Evolutionary conservation across 2,888 invertebrate genomes (phyloP), one percentile per base, ranked within the genome.

Genomic region (Spicauda simplicius): DNA sequence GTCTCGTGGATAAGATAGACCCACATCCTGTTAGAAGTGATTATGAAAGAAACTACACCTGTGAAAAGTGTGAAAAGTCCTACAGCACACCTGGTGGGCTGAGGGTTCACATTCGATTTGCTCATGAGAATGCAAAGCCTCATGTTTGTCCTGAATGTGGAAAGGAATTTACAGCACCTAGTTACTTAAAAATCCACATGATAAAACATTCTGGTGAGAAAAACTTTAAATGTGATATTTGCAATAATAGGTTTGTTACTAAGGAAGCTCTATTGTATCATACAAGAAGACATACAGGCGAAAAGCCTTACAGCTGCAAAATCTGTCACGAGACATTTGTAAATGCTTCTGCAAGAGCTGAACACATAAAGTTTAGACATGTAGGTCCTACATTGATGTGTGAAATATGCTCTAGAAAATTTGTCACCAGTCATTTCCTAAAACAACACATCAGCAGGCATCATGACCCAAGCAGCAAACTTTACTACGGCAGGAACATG

Each of bases 251-350:
- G 58, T 91, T 91, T 82, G 92, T 91, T 0, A 84, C 91, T 0
- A 91, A 90, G 73, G 92, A 90, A 64, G 91, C 93, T 0, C 74
- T 93, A 14, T 61, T 91, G 52, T 93, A 92, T 64, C 93, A 93
- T 53, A 89, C 85, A 0, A 76, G 93, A 59, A 77, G 91, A 30
- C 93, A 93, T 69, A 92, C 91, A 0, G 93, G 93, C 0, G 93
- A 92, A 69, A 90, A 87, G 64, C 92, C 92, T 0, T 93, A 90
- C 41, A 80, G 80, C 14, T 93, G 92, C 70, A 83, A 86, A 16
- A 68, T 81, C 37, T 93, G 92, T 57, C 77, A 78, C 68, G 90
- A 91, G 63, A 85, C 75, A 69, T 93, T 92, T 78, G 90, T 93
- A 0, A 92, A 92, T 75, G 86, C 92, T 0, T 92, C 93, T 0